A percentile compares a stretch with the other conserved stretches of the same genome.
Conservation (phyloP, 2,888 invertebrate species). For the Rotaria socialis region DNA sequence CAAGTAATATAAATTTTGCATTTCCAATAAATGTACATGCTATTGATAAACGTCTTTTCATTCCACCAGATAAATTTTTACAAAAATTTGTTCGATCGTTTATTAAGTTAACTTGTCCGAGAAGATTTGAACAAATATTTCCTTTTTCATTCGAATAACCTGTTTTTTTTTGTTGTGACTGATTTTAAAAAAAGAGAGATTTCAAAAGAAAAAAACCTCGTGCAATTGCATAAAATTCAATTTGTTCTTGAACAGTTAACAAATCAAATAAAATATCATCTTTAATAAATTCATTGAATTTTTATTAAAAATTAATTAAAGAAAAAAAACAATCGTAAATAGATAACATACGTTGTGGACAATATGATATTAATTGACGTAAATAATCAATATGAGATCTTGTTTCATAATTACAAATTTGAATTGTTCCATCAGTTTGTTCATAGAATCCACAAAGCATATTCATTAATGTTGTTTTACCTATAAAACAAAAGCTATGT, state of each 20-base stretch:
- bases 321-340: neutral
- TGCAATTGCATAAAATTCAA: conserved; percentile 24
- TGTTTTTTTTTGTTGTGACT: neutral
- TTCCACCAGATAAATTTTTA: conserved; percentile 28
- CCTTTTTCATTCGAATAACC: conserved; percentile 12
- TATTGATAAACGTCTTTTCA: conserved; percentile 26
- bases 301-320: too few relatives aligned
- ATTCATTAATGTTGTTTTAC: conserved; percentile 33
- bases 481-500: neutral
- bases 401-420: neutral
- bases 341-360: neutral
- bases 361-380: neutral
- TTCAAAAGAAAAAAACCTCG: neutral
- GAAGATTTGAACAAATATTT: conserved; percentile 6
- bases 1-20: conserved; percentile 10
- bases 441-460: neutral
- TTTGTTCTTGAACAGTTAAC: conserved; percentile 22
- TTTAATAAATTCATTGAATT: neutral
- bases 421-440: neutral
- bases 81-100: neutral
- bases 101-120: neutral
- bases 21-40: conserved; percentile 32
- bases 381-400: conserved; percentile 3
- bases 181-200: neutral
- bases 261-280: conserved; percentile 33